These are phyloP conservation scores for Entomobrya proxima DNA, from an alignment of 2,888 invertebrate genomes.

Conservation along the genomic window DNA sequence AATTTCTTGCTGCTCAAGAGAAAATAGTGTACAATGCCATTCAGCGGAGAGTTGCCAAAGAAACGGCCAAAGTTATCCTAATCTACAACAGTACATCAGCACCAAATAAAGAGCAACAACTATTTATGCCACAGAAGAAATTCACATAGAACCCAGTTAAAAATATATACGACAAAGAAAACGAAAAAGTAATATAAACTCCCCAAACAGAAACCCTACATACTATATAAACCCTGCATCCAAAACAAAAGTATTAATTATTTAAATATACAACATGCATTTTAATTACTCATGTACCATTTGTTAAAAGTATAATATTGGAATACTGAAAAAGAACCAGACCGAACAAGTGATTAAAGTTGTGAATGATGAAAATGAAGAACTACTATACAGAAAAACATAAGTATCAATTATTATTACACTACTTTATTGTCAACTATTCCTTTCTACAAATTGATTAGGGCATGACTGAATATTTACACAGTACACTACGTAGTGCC, in stretches of 20 bases:
- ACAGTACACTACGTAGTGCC: no score
- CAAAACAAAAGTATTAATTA: no score
- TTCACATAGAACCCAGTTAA: constrained; percentile 32
- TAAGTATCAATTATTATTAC: background rate
- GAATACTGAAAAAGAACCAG: background rate
- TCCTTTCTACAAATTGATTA: no score
- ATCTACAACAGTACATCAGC: constrained; percentile 45
- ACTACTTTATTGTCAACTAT: background rate
- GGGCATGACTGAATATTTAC: no score
- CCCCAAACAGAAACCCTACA: background rate
- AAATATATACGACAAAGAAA: background rate
- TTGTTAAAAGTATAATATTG: background rate
- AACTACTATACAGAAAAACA: background rate
- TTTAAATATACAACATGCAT: no score
- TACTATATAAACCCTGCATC: no score
- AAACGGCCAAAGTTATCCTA: constrained; percentile 58
- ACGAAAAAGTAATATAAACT: background rate
- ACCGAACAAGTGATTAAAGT: background rate
- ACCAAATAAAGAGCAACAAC: constrained; percentile 50
- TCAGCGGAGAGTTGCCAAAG: constrained; percentile 66
- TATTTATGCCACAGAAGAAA: constrained; percentile 36
- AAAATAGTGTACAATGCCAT: constrained; percentile 80
- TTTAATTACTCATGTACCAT: background rate
- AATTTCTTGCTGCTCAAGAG: constrained; percentile 79
- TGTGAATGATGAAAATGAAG: background rate